Percentiles rank a stretch among this genome's conserved stretches.
phyloP scores from a whole-genome alignment of 2,888 invertebrate species.

The Tipula helvola region DNA sequence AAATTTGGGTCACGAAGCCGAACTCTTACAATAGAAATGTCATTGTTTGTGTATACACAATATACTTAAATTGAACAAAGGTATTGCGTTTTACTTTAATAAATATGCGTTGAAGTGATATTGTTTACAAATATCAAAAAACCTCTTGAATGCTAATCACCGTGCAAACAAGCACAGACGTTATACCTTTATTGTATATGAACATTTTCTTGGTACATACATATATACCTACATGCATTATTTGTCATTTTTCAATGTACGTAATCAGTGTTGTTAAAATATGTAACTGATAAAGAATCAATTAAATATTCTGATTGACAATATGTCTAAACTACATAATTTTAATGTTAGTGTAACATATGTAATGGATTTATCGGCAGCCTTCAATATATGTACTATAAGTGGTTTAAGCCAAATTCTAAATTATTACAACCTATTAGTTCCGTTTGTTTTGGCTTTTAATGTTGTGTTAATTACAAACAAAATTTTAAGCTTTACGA shows the following conservation, averaged over 20 bases:
- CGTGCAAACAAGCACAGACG: too few species aligned
- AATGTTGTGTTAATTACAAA: background rate
- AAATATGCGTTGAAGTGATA: too few species aligned
- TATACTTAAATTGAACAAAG: background rate
- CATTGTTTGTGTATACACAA: background rate
- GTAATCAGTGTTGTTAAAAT: background rate
- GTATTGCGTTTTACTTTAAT: background rate
- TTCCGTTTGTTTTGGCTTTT: too few species aligned
- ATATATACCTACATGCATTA: background rate
- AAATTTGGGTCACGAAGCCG: background rate
- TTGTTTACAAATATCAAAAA: background rate
- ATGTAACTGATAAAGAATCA: background rate
- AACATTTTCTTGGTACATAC: background rate
- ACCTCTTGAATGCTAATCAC: background rate
- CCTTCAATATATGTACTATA: too few species aligned
- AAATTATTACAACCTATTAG: too few species aligned
- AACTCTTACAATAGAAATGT: background rate
- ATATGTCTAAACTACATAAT: background rate
- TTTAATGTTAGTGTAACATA: background rate
- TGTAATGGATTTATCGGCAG: too few species aligned
- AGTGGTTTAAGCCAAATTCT: too few species aligned
- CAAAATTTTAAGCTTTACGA: background rate
- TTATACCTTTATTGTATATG: too few species aligned
- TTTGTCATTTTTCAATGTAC: background rate
- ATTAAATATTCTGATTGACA: background rate